Evolutionary conservation across 1,140 invertebrate genomes (phyloP).

Genomic region (Tetramorium alpestre): DNA sequence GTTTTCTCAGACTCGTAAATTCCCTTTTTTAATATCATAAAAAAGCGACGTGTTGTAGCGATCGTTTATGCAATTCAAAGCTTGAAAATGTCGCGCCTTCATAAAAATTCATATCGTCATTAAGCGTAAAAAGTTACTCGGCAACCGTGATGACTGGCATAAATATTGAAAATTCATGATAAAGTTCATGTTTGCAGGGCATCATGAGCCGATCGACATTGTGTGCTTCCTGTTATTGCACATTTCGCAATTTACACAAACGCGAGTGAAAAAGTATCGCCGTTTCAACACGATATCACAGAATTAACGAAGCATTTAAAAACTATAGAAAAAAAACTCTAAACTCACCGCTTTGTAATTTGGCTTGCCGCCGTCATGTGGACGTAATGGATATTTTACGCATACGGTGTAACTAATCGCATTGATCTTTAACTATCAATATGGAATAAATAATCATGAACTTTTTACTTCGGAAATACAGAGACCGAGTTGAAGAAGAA

Average conservation of each 20-base stretch:
- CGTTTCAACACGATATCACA: background rate
- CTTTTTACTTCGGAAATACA: background rate
- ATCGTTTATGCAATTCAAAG: conserved; percentile 9
- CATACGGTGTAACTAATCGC: background rate
- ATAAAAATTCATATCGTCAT: conserved; percentile 45
- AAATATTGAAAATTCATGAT: conserved; percentile 37
- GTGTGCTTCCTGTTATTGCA: conserved; percentile 3
- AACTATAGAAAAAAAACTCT: background rate
- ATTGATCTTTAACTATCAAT: background rate
- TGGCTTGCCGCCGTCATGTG: background rate
- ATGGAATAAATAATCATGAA: background rate
- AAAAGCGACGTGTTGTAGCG: background rate
- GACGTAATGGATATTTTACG: background rate
- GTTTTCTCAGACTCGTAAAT: background rate
- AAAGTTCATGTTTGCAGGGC: conserved; percentile 12
- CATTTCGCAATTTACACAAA: background rate
- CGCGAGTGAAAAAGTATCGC: background rate
- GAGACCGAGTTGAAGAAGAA: background rate
- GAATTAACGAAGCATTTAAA: conserved; percentile 19
- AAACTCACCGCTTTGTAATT: background rate
- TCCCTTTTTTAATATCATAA: conserved; percentile 11
- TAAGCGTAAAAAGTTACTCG: conserved; percentile 22
- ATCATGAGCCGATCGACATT: conserved; percentile 28
- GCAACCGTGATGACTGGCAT: background rate
- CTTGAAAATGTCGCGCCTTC: conserved; percentile 12